A percentile compares a stretch with the other conserved stretches of the same genome.
Evolutionary conservation across 2,888 invertebrate genomes (phyloP).

Genomic region (Diarsia rubi): DNA sequence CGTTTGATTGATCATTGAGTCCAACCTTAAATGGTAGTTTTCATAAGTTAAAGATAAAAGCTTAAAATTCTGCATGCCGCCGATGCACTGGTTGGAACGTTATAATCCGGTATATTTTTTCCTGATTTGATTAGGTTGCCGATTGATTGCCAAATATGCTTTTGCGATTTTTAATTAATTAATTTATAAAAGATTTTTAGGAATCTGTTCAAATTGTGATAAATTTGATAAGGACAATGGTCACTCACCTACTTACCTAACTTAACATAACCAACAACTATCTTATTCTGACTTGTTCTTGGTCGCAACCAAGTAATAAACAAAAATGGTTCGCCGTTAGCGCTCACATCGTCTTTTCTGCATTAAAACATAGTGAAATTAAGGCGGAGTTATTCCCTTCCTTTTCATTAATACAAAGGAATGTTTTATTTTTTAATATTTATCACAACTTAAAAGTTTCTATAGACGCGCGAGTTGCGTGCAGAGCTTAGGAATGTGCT

Average conservation of each 20-base stretch:
- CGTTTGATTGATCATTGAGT: no score
- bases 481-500: background rate
- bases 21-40: no score
- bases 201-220: background rate
- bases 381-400: no score
- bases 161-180: slow-evolving; percentile 6
- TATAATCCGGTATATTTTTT: no score
- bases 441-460: background rate
- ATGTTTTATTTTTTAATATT: background rate
- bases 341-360: background rate
- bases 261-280: slow-evolving; percentile 1
- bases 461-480: background rate
- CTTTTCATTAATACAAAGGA: background rate
- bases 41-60: no score
- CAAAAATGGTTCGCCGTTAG: background rate
- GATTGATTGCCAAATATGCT: background rate
- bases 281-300: background rate
- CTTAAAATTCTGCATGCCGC: no score
- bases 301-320: background rate
- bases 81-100: no score
- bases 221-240: background rate
- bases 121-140: background rate
- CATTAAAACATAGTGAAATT: background rate
- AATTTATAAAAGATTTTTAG: slow-evolving; percentile 11
- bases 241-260: background rate